Evolutionary conservation across 2,113 vertebrate genomes (phyloP).

Genomic region (Tragelaphus imberbis): DNA sequence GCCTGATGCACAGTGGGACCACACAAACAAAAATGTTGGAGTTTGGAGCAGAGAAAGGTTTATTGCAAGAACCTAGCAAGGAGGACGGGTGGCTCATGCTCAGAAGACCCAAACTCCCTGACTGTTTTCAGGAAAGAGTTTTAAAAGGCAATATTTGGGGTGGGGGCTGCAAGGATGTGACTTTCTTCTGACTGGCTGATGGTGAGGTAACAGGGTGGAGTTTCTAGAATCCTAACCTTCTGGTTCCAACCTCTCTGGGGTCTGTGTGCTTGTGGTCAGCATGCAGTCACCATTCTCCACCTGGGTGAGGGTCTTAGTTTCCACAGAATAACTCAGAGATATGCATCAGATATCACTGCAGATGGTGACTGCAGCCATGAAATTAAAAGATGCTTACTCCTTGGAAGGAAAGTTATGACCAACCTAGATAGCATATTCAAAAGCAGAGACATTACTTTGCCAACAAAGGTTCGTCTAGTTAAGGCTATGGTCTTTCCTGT

Average conservation of each 20-base stretch:
- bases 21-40: not conserved
- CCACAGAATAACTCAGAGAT: not conserved
- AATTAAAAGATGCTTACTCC: too few relatives aligned
- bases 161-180: not conserved
- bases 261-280: not conserved
- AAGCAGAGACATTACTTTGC: too few relatives aligned
- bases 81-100: not conserved
- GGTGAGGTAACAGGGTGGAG: not conserved
- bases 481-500: too few relatives aligned
- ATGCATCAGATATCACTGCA: not conserved
- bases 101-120: not conserved
- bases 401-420: too few relatives aligned
- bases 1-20: not conserved
- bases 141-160: not conserved
- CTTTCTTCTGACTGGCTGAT: not conserved
- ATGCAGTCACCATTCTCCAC: too few relatives aligned
- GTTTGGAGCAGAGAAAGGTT: not conserved
- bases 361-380: too few relatives aligned
- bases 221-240: not conserved
- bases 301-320: not conserved
- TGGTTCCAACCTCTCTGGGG: not conserved
- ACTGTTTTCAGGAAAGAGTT: not conserved
- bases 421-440: too few relatives aligned
- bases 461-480: too few relatives aligned
- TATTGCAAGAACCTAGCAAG: not conserved